A percentile compares a stretch with the other conserved stretches of the same genome.
Evolutionary conservation across 2,113 vertebrate species (phyloP).

Genomic region (Siniperca chuatsi): DNA sequence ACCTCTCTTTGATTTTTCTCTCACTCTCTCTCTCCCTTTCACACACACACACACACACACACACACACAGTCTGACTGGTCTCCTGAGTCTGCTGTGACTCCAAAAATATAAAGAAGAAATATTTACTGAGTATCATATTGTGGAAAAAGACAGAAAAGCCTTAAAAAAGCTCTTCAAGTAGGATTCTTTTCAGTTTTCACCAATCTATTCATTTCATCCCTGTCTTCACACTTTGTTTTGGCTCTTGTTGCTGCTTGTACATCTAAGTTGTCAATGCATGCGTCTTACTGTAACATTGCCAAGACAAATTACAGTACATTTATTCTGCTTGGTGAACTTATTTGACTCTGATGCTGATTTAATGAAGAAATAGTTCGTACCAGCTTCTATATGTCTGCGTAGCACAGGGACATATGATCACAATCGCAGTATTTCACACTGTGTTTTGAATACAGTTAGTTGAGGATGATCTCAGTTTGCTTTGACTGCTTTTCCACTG

Average conservation of each 20-base stretch:
- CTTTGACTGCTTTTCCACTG: no score
- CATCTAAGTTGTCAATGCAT: conserved; percentile 1
- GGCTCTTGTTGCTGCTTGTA: not conserved
- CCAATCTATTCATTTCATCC: not conserved
- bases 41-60: conserved; percentile 10
- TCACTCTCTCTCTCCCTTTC: conserved; percentile 47
- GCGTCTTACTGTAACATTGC: not conserved
- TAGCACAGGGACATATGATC: no score
- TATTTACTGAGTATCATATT: conserved; percentile 66
- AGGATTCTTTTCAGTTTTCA: conserved; percentile 8
- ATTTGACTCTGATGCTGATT: no score
- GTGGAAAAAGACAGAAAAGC: conserved; percentile 25
- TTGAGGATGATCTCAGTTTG: no score
- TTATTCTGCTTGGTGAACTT: no score
- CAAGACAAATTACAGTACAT: not conserved
- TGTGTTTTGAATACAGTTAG: not conserved
- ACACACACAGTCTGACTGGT: conserved; percentile 5
- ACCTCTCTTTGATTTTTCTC: conserved; percentile 50
- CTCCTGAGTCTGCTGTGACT: conserved; percentile 40
- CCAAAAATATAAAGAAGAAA: conserved; percentile 67
- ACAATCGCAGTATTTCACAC: no score
- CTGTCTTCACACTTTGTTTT: not conserved
- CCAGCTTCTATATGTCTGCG: no score
- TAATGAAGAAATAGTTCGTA: no score
- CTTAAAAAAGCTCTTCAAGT: conserved; percentile 16